Evolutionary conservation across 2,797 vertebrate species (phyloP).

Genomic region (Mallotus villosus): DNA sequence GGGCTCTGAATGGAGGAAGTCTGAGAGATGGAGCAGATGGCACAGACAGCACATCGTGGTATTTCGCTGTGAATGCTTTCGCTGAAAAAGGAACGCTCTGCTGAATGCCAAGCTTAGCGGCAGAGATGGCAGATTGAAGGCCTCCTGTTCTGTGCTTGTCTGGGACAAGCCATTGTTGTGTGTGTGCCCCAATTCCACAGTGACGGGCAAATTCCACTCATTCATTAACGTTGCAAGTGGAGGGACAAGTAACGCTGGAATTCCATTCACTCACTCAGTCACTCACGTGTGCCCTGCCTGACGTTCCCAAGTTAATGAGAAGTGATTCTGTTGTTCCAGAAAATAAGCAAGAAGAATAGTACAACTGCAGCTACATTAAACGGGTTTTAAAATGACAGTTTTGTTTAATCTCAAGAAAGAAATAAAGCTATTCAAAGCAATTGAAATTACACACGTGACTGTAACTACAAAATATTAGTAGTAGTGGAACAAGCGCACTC

Average conservation of each 20-base stretch:
- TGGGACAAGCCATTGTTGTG: slow-evolving; percentile 61
- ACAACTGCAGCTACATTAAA: slow-evolving; percentile 66
- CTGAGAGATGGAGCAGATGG: slow-evolving; percentile 66
- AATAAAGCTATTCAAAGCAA: neutral
- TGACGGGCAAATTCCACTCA: slow-evolving; percentile 59
- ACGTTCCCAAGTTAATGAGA: slow-evolving; percentile 59
- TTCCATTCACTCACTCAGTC: slow-evolving; percentile 61
- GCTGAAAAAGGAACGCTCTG: slow-evolving; percentile 73
- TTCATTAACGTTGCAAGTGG: slow-evolving; percentile 65
- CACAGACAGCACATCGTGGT: slow-evolving; percentile 53
- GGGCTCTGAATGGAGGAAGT: slow-evolving; percentile 61
- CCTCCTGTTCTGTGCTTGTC: slow-evolving; percentile 57
- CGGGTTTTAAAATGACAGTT: too few relatives aligned
- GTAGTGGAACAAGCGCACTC: slow-evolving; percentile 34
- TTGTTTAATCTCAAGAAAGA: too few relatives aligned
- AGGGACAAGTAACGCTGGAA: slow-evolving; percentile 60
- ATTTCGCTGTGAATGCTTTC: slow-evolving; percentile 70
- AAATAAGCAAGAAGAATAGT: slow-evolving; percentile 64
- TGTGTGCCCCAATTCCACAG: slow-evolving; percentile 61
- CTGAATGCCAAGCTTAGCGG: slow-evolving; percentile 75
- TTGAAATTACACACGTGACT: neutral
- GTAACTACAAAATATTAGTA: neutral
- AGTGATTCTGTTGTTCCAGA: slow-evolving; percentile 63
- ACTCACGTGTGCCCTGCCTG: slow-evolving; percentile 19
- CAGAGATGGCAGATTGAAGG: slow-evolving; percentile 71